Base-by-base conservation (phyloP, 2,797 vertebrate species). In the Channallabes apus region DNA sequence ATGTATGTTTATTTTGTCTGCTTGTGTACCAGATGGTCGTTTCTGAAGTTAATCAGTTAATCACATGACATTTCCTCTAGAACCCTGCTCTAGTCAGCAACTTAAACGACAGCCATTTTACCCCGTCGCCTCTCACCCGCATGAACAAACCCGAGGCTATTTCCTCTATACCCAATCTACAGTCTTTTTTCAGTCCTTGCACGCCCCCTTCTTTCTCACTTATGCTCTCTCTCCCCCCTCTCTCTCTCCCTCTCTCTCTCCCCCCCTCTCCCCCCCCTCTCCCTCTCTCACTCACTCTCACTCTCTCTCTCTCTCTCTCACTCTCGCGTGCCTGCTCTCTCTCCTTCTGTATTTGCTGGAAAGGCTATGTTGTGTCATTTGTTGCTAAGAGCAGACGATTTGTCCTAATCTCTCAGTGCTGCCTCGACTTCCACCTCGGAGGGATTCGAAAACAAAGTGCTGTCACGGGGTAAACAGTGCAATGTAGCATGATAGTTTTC, bases 1-100 rank as follows among this genome's bases (percentile, higher is more conserved):
- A 93, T 92, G 2, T 20, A 35, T 35, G 65, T 68, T 68, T 68
- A 68, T 35, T 93, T 90, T 92, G 92, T 90, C 86, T 88, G 88
- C 86, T 90, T 88, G 75, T 86, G 86, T 65, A 15, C 87, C 90
- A 91, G 85, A 72, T 51, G 20, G 35, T 46, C 9, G 24, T 14
- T 71, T 46, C 41, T 11, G 11, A 71, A 38, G 9, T 38, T 38
- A 38, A 20, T 69, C 68, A 62, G 59, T 86, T 82, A 72, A 86
- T 51, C 64, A 29, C 35, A 51, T 41, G 35, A 64, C 41, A 54
- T 83, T 73, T 80, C 61, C 81, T 82, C 24, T 51, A 68, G 41
- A 83, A 46, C 61, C 80, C 71, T 64, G 80, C 80, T 73, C 72
- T 82, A 82, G 81, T 84, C 59, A 41, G 65, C 59, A 62, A 41